Evolutionary conservation across 30 jellyfish, hydroid and myxozoan genomes (phyloP).

Genomic region (Clytia hemisphaerica): DNA sequence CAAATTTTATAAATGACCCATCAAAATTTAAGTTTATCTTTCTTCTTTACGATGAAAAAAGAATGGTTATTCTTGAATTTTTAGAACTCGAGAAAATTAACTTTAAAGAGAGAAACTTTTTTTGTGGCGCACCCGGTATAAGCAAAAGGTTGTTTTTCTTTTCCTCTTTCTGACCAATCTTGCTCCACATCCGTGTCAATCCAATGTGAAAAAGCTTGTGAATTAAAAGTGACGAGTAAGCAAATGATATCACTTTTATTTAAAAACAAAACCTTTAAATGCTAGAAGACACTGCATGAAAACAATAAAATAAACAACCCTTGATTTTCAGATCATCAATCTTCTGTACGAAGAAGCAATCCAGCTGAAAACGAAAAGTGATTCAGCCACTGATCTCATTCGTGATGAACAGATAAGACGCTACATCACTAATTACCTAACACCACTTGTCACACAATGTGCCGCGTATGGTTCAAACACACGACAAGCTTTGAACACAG

Average conservation of each 20-base stretch:
- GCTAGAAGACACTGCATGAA: no score
- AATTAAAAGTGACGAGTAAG: neutral
- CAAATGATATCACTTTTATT: neutral
- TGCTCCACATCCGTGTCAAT: no score
- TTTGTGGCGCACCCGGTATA: no score
- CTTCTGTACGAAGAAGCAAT: conserved; percentile 9
- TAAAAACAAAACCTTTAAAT: neutral
- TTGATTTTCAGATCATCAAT: conserved; percentile 5
- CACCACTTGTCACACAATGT: conserved; percentile 30
- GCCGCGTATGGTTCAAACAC: conserved; percentile 7
- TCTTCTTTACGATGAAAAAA: no score
- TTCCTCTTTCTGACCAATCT: no score
- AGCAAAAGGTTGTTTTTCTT: no score
- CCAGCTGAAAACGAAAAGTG: neutral
- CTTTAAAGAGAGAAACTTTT: no score
- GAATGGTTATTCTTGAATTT: no score
- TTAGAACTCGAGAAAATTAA: neutral
- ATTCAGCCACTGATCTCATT: conserved; percentile 15
- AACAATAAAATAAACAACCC: no score
- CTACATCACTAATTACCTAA: conserved; percentile 4
- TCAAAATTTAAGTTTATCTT: no score
- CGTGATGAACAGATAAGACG: conserved; percentile 1
- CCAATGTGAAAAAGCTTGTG: neutral
- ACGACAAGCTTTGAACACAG: conserved; percentile 13
- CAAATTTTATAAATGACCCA: no score